Percentiles rank a stretch among this genome's conserved stretches.
These are phyloP conservation scores for Chlamydotis undulata DNA, from an alignment of 2,113 vertebrate species.

Conservation along the genomic window DNA sequence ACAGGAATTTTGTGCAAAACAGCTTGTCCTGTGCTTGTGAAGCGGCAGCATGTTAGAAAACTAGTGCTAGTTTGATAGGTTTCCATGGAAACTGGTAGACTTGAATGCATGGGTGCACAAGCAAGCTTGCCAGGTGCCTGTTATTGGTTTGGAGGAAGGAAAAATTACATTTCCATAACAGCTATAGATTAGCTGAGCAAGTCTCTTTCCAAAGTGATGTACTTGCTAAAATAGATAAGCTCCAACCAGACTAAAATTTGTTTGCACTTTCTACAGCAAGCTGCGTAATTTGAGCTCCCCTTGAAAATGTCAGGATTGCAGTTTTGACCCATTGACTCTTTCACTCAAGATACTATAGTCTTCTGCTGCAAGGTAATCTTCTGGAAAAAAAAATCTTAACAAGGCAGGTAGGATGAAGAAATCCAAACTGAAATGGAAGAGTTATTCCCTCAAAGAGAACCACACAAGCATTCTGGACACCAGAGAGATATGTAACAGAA, in stretches of 20 bases:
- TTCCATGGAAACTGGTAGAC: constrained; percentile 76
- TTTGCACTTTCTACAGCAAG: constrained; percentile 49
- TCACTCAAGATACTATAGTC: constrained; percentile 41
- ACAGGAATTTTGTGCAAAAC: constrained; percentile 30
- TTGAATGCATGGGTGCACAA: constrained; percentile 71
- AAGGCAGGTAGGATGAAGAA: constrained; percentile 13
- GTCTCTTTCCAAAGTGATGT: constrained; percentile 67
- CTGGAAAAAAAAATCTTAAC: background rate
- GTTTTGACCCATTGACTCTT: constrained; percentile 41
- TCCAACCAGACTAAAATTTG: constrained; percentile 52
- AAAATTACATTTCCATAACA: constrained; percentile 75
- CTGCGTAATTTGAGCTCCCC: constrained; percentile 47
- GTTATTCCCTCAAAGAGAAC: constrained; percentile 23
- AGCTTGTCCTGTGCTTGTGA: constrained; percentile 28
- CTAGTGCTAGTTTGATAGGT: constrained; percentile 66
- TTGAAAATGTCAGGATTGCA: constrained; percentile 50
- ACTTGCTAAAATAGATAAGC: constrained; percentile 72
- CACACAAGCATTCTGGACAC: background rate
- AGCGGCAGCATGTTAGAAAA: constrained; percentile 53
- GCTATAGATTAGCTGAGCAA: constrained; percentile 78
- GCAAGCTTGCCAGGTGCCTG: constrained; percentile 64
- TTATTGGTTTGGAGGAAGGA: constrained; percentile 63
- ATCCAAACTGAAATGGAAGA: constrained; percentile 53
- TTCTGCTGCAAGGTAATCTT: constrained; percentile 44
- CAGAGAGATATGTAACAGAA: constrained; percentile 2